These are phyloP conservation scores for Nothoprocta pentlandii DNA, from an alignment of 2,113 vertebrate species.

Conservation along the genomic window DNA sequence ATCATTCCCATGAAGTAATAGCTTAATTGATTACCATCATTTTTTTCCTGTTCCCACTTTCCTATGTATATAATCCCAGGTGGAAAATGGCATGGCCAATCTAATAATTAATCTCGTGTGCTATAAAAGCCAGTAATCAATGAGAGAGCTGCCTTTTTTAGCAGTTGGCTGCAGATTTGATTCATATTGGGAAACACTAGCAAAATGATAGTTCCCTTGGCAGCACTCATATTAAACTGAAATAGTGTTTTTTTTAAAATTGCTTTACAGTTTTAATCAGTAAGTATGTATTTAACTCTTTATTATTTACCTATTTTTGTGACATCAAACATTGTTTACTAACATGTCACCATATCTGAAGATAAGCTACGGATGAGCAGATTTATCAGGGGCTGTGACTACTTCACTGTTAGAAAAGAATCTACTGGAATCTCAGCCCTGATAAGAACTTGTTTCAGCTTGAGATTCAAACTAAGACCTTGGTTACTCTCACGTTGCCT, in stretches of 20 bases:
- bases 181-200: not conserved
- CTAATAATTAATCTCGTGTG: not conserved
- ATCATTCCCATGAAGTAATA: not conserved
- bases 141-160: not conserved
- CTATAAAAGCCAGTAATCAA: not conserved
- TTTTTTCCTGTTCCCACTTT: not conserved
- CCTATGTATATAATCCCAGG: not conserved
- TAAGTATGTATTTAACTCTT: not conserved
- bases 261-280: not conserved
- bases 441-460: not conserved
- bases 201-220: not conserved
- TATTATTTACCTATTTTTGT: not conserved
- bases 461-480: slow-evolving; percentile 4
- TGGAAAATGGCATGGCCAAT: not conserved
- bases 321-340: not conserved
- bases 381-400: not conserved
- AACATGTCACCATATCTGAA: not conserved
- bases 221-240: not conserved
- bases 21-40: not conserved
- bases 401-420: not conserved
- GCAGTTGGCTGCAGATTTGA: not conserved
- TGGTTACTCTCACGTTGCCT: not conserved
- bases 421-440: not conserved
- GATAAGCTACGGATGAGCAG: not conserved
- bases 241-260: not conserved